phyloP scores from a whole-genome alignment of 2,113 vertebrate genomes.

The Xiphophorus couchianus region DNA sequence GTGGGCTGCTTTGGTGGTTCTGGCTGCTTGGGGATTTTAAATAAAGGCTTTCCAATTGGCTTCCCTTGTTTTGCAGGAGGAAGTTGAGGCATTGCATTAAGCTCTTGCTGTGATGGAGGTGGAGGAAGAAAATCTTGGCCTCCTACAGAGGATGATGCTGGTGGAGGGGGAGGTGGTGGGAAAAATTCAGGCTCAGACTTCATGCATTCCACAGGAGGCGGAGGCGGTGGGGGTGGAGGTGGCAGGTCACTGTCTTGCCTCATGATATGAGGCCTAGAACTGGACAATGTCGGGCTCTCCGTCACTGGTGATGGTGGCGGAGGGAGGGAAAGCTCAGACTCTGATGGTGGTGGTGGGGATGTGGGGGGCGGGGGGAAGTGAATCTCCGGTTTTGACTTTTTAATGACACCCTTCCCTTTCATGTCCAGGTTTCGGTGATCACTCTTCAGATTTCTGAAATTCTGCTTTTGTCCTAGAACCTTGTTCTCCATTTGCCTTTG shows the following conservation, averaged over 20 bases:
- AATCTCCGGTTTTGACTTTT: conserved; percentile 78
- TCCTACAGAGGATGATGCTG: conserved; percentile 46
- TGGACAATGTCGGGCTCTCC: conserved; percentile 52
- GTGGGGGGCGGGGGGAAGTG: conserved; percentile 83
- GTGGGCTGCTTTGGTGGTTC: conserved; percentile 71
- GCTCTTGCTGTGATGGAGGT: conserved; percentile 78
- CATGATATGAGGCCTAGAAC: conserved; percentile 58
- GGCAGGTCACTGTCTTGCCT: conserved; percentile 82
- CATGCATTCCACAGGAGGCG: conserved; percentile 70
- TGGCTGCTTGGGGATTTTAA: conserved; percentile 78
- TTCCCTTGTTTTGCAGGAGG: conserved; percentile 60
- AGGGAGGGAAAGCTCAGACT: conserved; percentile 87
- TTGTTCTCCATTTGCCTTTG: conserved; percentile 56
- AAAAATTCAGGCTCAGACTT: conserved; percentile 78
- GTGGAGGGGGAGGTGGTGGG: conserved; percentile 69
- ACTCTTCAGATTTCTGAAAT: conserved; percentile 62
- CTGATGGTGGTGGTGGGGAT: conserved; percentile 83
- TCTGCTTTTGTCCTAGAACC: conserved; percentile 58
- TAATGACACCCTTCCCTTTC: conserved; percentile 58
- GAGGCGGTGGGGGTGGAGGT: conserved; percentile 79
- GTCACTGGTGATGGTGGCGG: conserved; percentile 84
- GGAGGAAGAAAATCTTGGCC: conserved; percentile 74
- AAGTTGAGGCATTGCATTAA: conserved; percentile 70
- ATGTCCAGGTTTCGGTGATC: conserved; percentile 52
- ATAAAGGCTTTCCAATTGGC: conserved; percentile 65